Percentiles rank a stretch among this genome's conserved stretches.
phyloP scores from a whole-genome alignment of 2,888 invertebrate species.

The Pandemis corylana region DNA sequence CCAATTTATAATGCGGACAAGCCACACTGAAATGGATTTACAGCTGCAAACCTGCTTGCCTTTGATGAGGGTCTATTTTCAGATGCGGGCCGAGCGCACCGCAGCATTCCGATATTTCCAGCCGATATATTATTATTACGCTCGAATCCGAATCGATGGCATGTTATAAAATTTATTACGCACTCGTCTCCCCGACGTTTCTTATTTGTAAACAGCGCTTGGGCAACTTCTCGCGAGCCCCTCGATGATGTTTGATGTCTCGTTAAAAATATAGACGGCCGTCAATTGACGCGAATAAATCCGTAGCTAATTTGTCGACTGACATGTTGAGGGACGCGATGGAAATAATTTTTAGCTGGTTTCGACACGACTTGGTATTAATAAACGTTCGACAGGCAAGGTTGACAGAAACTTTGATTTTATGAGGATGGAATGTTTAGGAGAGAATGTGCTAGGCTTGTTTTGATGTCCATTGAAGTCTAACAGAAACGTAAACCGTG shows the following conservation, averaged over 20 bases:
- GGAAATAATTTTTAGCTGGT: constrained; percentile 72
- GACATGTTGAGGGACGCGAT: constrained; percentile 70
- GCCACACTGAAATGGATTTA: constrained; percentile 84
- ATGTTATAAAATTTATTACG: constrained; percentile 84
- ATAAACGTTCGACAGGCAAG: constrained; percentile 27
- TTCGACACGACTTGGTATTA: constrained; percentile 50
- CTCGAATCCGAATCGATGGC: constrained; percentile 79
- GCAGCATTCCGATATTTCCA: constrained; percentile 82
- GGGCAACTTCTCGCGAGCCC: constrained; percentile 70
- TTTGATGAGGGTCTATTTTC: constrained; percentile 84
- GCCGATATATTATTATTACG: constrained; percentile 84
- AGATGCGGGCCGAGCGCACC: constrained; percentile 79
- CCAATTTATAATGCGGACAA: constrained; percentile 84
- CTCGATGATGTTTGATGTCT: constrained; percentile 83
- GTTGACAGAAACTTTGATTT: constrained; percentile 14
- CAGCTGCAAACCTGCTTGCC: constrained; percentile 84
- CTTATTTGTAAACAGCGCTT: constrained; percentile 82
- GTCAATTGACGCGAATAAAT: constrained; percentile 79
- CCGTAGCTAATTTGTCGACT: constrained; percentile 81
- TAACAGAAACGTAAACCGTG: neutral
- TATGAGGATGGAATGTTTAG: neutral
- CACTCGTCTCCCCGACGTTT: constrained; percentile 78
- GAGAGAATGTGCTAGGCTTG: neutral
- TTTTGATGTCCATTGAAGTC: neutral
- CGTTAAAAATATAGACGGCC: constrained; percentile 81